A percentile compares a stretch with the other conserved stretches of the same genome.
Conservation (phyloP, 2,888 invertebrate genomes). For the Clanis bilineata region DNA sequence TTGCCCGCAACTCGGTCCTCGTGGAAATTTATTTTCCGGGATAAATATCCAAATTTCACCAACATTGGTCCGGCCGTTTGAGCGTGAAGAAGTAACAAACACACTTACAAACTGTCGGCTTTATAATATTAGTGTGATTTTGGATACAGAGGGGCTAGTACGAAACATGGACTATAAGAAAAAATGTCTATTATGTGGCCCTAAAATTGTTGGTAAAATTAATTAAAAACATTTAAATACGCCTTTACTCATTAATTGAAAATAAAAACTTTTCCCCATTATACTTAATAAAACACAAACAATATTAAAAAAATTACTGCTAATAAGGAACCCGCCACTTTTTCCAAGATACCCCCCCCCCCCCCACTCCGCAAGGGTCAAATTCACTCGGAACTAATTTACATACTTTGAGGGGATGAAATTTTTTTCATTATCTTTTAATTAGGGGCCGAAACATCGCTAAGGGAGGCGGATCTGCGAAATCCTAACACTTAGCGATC, state of each 20-base stretch:
- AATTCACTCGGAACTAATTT: slow-evolving; percentile 53
- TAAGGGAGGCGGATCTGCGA: slow-evolving; percentile 21
- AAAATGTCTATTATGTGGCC: no score
- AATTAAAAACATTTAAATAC: not conserved
- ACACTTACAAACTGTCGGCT: no score
- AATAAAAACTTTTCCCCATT: not conserved
- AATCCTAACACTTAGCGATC: slow-evolving; percentile 13
- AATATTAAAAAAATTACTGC: slow-evolving; percentile 2
- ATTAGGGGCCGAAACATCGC: slow-evolving; percentile 55
- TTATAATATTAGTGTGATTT: no score
- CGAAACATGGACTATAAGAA: no score
- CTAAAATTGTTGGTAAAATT: no score
- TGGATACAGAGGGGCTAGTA: no score
- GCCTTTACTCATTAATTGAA: not conserved
- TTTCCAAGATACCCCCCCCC: not conserved
- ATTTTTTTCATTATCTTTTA: slow-evolving; percentile 69
- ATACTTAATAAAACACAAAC: not conserved
- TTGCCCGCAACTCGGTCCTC: no score
- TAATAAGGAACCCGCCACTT: not conserved
- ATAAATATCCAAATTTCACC: no score
- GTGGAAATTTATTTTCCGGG: no score
- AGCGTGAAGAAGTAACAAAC: no score
- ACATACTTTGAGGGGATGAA: slow-evolving; percentile 56
- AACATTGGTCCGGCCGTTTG: no score
- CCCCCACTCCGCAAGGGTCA: slow-evolving; percentile 26